phyloP scores from a whole-genome alignment of 2,888 invertebrate species.

The Spisula subtruncata region DNA sequence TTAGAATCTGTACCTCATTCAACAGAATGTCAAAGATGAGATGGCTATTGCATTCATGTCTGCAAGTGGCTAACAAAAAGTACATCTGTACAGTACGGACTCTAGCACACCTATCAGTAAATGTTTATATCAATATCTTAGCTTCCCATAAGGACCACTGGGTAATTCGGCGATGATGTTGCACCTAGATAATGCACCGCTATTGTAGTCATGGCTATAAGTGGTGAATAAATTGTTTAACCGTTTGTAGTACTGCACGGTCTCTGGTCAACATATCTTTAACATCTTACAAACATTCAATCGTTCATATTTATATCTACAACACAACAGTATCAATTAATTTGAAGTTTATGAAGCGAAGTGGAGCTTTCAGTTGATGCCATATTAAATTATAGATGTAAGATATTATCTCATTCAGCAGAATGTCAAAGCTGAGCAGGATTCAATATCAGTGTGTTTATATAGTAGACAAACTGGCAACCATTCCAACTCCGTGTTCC shows the following conservation, averaged over 20 bases:
- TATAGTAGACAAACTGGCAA: conserved; percentile 1
- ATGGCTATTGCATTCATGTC: background rate
- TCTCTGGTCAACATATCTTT: background rate
- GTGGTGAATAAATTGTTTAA: no score
- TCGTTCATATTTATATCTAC: background rate
- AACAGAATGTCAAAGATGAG: background rate
- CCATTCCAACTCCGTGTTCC: background rate
- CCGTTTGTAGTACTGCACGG: no score
- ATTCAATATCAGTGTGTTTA: background rate
- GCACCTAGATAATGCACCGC: no score
- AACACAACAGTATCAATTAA: background rate
- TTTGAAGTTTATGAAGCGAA: background rate
- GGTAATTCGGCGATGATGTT: no score
- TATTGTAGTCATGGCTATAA: no score
- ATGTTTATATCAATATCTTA: no score
- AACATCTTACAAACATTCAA: background rate
- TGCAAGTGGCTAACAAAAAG: background rate
- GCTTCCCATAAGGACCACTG: no score
- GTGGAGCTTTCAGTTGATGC: background rate
- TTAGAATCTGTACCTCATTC: no score
- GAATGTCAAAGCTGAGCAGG: conserved; percentile 10
- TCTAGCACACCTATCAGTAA: no score
- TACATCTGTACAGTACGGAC: no score
- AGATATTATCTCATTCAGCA: background rate
- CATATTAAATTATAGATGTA: conserved; percentile 21